Evolutionary conservation across 2,113 vertebrate species (phyloP).

Genomic region (Burhinus bistriatus): DNA sequence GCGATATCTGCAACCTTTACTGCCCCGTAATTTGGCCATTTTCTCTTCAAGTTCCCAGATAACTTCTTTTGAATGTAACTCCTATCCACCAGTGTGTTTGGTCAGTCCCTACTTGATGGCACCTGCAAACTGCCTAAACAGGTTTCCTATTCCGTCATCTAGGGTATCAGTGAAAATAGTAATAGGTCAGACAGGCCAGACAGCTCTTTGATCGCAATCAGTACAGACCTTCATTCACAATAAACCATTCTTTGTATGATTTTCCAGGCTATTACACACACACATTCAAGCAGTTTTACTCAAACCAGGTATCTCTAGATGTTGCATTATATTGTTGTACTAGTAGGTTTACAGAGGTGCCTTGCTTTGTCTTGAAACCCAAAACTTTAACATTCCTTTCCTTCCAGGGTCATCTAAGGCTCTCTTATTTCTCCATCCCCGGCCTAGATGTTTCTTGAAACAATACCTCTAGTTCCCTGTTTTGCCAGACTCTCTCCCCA

Average conservation of each 20-base stretch:
- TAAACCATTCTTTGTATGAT: background rate
- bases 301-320: background rate
- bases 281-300: background rate
- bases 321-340: background rate
- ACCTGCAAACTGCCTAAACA: background rate
- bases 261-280: background rate
- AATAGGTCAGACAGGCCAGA: background rate
- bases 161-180: background rate
- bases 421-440: background rate
- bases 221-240: background rate
- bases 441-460: background rate
- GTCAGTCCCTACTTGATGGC: background rate
- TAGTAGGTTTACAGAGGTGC: background rate
- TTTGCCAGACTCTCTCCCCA: background rate
- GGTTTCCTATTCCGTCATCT: background rate
- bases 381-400: background rate
- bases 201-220: background rate
- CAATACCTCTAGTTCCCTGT: background rate
- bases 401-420: background rate
- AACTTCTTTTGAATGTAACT: background rate
- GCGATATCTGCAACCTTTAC: background rate
- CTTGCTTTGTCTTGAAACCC: background rate
- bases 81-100: background rate
- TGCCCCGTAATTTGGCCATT: background rate
- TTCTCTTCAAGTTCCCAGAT: background rate